Evolutionary conservation across 2,888 invertebrate species (phyloP), one percentile per base, ranked within the genome.

Genomic region (Tachystola acroxantha): DNA sequence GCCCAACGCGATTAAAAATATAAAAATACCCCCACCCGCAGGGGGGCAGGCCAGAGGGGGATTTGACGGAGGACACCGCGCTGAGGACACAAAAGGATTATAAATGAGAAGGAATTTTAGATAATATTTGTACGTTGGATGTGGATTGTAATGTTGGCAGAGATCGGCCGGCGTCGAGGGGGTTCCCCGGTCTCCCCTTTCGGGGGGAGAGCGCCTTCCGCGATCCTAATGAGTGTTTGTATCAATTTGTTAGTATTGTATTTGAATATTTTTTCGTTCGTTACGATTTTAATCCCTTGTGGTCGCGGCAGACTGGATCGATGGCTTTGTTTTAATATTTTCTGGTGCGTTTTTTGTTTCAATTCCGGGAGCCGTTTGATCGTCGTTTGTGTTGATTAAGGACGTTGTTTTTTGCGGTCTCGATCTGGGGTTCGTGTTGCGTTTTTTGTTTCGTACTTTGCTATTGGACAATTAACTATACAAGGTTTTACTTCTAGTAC

Each of bases 51-150:
- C 16, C 16, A 36, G 39, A 46, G 53, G 53, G 50, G 68, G 69
- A 63, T 73, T 75, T 80, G 85, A 81, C 85, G 85, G 85, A 85
- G 84, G 86, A 85, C 81, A 76, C 81, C 78, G 80, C 82, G 72
- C 80, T 75, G 82, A 84, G 82, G 85, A 86, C 85, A 87, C 86
- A 86, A 87, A 87, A 87, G 86, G 87, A 87, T 87, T 87, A 86
- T 86, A 86, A 87, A 87, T 87, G 86, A 87, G 87, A 85, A 87
- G 86, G 86, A 87, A 86, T 87, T 87, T 85, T 84, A 86, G 86
- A 87, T 87, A 86, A 86, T 85, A 86, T 86, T 86, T 86, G 86
- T 86, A 82, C 85, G 85, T 68, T 75, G 84, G 77, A 84, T 84
- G 85, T 82, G 85, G 82, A 86, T 85, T 85, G 86, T 84, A 85